phyloP scores from a whole-genome alignment of 2,888 invertebrate species.

The Malthinus flaveolus region DNA sequence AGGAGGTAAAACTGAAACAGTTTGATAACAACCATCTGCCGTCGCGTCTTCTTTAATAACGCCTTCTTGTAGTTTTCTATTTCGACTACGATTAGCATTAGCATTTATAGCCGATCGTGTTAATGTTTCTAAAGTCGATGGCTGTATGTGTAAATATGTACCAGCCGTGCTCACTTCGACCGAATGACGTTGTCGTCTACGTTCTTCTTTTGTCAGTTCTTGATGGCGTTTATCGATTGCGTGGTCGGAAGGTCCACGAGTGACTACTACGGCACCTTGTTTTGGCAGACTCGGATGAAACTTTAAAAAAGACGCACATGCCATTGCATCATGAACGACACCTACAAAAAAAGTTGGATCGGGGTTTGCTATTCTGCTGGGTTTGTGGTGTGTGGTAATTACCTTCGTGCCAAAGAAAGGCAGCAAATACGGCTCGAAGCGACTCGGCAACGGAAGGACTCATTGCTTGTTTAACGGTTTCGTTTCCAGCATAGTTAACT shows the following conservation, averaged over 20 bases:
- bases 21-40: slow-evolving; percentile 53
- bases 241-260: slow-evolving; percentile 56
- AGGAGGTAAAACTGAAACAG: slow-evolving; percentile 80
- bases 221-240: slow-evolving; percentile 54
- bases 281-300: slow-evolving; percentile 88
- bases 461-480: slow-evolving; percentile 78
- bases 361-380: neutral
- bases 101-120: slow-evolving; percentile 80
- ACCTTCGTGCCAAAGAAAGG: slow-evolving; percentile 95
- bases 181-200: slow-evolving; percentile 79
- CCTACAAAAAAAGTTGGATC: slow-evolving; percentile 62
- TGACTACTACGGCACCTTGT: slow-evolving; percentile 75
- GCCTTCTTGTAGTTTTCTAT: slow-evolving; percentile 51
- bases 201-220: slow-evolving; percentile 62
- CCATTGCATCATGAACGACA: slow-evolving; percentile 96
- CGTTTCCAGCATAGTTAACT: slow-evolving; percentile 52
- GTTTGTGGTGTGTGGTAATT: too few relatives aligned
- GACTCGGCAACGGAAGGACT: slow-evolving; percentile 93
- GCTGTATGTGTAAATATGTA: slow-evolving; percentile 77
- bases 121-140: slow-evolving; percentile 75
- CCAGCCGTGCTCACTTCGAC: slow-evolving; percentile 75
- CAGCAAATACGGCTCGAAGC: slow-evolving; percentile 92
- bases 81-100: slow-evolving; percentile 69
- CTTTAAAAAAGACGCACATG: slow-evolving; percentile 94
- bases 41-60: slow-evolving; percentile 55